Conservation (phyloP, 92 coral and sea anemone genomes). For the Meandrina meandrites region DNA sequence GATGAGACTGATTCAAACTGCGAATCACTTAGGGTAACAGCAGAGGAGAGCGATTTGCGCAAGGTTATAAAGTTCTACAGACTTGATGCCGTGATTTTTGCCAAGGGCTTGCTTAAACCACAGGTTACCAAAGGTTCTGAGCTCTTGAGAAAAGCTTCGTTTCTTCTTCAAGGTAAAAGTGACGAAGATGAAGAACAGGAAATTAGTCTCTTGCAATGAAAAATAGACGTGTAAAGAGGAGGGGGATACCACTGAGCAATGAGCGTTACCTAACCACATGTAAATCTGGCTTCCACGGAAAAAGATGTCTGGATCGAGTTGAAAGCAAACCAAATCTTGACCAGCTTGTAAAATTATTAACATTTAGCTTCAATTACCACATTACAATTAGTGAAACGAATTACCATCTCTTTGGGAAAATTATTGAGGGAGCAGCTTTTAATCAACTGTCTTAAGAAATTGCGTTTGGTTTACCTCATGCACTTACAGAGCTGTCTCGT, state of each 20-base stretch:
- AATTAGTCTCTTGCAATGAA: background rate
- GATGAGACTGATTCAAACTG: background rate
- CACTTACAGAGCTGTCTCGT: too few species aligned
- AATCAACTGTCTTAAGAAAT: too few species aligned
- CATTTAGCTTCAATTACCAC: too few species aligned
- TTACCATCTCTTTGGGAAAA: too few species aligned
- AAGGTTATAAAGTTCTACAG: slow-evolving; percentile 2
- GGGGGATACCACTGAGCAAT: background rate
- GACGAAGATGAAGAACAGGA: background rate
- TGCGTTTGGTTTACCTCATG: too few species aligned
- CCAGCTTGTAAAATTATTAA: too few species aligned
- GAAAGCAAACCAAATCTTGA: too few species aligned
- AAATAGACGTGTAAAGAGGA: background rate
- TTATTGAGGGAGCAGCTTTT: too few species aligned
- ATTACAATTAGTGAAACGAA: too few species aligned
- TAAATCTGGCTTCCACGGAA: too few species aligned
- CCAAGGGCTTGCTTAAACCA: slow-evolving; percentile 9
- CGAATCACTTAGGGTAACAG: background rate
- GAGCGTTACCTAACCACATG: too few species aligned
- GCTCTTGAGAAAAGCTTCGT: background rate
- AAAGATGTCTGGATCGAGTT: too few species aligned
- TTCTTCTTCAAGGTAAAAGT: background rate
- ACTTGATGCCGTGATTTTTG: slow-evolving; percentile 18
- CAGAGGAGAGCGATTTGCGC: background rate
- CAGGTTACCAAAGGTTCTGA: background rate